Conservation (phyloP, 2,888 invertebrate genomes). For the Calameuta filiformis region DNA sequence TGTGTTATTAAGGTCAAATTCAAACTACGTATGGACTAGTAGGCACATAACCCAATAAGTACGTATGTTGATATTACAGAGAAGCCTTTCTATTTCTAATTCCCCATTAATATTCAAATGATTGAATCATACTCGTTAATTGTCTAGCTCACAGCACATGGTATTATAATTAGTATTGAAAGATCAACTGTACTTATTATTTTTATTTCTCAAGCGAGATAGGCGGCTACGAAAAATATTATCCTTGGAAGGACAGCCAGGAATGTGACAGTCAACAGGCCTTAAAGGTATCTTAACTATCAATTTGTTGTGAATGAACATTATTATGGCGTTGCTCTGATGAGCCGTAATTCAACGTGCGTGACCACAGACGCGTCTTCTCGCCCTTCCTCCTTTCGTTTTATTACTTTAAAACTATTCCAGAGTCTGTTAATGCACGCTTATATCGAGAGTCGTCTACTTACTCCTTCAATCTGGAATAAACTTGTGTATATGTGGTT, state of each 20-base stretch:
- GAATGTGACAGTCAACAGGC: background rate
- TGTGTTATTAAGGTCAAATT: constrained; percentile 31
- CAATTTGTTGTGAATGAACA: background rate
- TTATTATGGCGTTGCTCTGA: background rate
- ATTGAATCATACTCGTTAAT: background rate
- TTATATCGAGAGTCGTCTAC: background rate
- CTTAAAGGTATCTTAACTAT: background rate
- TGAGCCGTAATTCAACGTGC: background rate
- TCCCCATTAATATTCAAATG: background rate
- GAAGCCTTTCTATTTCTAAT: background rate
- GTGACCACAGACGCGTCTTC: background rate
- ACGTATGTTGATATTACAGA: background rate
- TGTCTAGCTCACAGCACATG: background rate
- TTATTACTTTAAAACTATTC: background rate
- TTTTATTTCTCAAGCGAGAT: background rate
- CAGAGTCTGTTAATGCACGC: background rate
- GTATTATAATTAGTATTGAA: background rate
- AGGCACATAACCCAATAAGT: background rate
- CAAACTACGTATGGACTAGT: constrained; percentile 21
- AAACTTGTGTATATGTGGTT: no score
- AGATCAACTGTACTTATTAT: background rate
- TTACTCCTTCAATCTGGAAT: background rate
- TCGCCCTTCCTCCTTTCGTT: background rate
- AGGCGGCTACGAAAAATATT: background rate
- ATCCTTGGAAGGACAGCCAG: background rate